These are phyloP conservation scores for Illadopsis cleaveri DNA, from an alignment of 2,113 vertebrate genomes.

Conservation along the genomic window DNA sequence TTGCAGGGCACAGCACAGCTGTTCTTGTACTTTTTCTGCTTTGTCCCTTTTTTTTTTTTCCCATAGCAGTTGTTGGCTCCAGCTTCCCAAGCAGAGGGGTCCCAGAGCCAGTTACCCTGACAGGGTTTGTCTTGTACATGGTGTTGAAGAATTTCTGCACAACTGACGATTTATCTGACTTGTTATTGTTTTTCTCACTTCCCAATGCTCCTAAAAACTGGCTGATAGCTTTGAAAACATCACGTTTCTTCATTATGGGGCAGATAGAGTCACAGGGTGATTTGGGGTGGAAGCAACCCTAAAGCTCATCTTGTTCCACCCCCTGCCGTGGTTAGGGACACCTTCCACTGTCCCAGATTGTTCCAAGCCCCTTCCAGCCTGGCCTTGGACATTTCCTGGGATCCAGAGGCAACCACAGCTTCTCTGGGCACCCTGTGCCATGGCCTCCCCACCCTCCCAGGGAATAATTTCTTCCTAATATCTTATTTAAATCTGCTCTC, in stretches of 20 bases:
- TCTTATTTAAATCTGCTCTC: not conserved
- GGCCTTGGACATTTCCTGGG: fast-evolving
- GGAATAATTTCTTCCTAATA: not conserved
- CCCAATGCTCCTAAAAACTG: not conserved
- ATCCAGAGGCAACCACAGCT: not conserved
- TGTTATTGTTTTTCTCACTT: not conserved
- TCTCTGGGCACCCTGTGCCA: not conserved
- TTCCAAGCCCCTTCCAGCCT: not conserved
- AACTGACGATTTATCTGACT: not conserved
- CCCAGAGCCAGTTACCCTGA: not conserved
- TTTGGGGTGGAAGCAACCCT: not conserved
- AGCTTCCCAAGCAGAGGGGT: not conserved
- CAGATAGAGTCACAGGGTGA: not conserved
- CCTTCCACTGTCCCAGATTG: fast-evolving
- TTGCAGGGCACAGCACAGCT: not conserved
- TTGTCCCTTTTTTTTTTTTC: not conserved
- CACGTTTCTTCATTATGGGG: not conserved
- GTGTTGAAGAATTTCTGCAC: not conserved
- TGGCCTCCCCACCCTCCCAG: fast-evolving
- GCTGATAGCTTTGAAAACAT: not conserved
- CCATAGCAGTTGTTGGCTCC: not conserved
- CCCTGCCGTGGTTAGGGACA: not conserved
- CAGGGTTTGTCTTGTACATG: not conserved
- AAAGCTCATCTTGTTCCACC: not conserved
- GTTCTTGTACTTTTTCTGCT: not conserved